Conservation (phyloP, 2,888 invertebrate species). For the Cerceris ruficornis region DNA sequence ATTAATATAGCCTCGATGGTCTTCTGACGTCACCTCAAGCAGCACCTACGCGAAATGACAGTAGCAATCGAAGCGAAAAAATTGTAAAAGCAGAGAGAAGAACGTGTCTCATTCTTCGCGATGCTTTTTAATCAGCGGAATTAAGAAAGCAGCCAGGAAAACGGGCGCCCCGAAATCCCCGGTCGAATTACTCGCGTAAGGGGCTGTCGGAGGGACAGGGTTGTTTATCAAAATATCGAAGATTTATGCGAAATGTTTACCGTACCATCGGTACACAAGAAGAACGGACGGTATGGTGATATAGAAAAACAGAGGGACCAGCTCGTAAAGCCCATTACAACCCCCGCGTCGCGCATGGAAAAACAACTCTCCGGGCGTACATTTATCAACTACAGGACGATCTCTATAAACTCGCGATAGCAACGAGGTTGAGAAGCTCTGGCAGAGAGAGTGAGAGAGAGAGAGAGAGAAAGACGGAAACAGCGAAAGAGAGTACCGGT, state of each 20-base stretch:
- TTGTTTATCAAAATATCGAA: slow-evolving; percentile 12
- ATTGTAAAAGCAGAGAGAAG: too few species aligned
- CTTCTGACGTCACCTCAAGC: too few species aligned
- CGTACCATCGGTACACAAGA: background rate
- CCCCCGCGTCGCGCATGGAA: slow-evolving; percentile 14
- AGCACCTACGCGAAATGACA: too few species aligned
- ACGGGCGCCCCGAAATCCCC: too few species aligned
- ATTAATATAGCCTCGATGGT: too few species aligned
- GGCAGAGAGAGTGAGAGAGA: background rate
- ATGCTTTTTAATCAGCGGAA: too few species aligned
- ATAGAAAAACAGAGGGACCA: slow-evolving; percentile 8
- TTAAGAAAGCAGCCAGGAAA: too few species aligned
- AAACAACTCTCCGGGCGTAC: slow-evolving; percentile 33
- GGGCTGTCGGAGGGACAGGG: background rate
- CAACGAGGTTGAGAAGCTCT: slow-evolving; percentile 12
- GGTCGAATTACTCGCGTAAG: background rate
- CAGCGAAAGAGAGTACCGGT: too few species aligned
- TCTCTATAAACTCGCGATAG: slow-evolving; percentile 4
- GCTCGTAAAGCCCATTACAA: slow-evolving; percentile 37
- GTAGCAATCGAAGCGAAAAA: too few species aligned
- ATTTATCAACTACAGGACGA: slow-evolving; percentile 24
- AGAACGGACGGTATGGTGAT: background rate
- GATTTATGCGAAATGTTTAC: slow-evolving; percentile 36
- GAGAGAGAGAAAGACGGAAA: too few species aligned
- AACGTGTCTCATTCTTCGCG: too few species aligned